Conservation (phyloP, 2,888 invertebrate species). For the Leptinotarsa peninsularis region DNA sequence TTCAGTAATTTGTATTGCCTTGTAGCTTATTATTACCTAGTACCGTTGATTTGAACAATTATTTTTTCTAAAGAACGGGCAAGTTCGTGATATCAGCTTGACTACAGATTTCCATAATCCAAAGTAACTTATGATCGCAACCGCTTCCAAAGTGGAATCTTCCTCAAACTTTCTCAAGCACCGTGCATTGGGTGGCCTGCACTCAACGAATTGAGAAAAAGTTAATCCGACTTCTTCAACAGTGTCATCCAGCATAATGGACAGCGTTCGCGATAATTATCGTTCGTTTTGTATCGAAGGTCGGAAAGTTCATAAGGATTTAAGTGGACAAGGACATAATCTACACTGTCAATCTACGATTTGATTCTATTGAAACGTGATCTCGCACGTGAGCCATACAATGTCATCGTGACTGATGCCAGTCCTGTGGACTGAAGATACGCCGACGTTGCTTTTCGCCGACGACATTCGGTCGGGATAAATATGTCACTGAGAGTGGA, state of each 20-base stretch:
- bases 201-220: conserved; percentile 8
- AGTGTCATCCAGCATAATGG: conserved; percentile 18
- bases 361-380: conserved; percentile 57
- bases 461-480: conserved; percentile 22
- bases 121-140: too few species aligned
- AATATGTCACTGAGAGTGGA: conserved; percentile 24
- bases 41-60: too few species aligned
- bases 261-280: conserved; percentile 30
- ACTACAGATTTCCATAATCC: too few species aligned
- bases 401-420: conserved; percentile 57
- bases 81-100: too few species aligned
- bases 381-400: conserved; percentile 59
- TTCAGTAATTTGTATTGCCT: too few species aligned
- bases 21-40: too few species aligned
- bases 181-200: conserved; percentile 7
- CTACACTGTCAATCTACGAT: conserved; percentile 57
- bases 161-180: not conserved
- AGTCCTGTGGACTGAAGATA: conserved; percentile 41
- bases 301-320: conserved; percentile 48
- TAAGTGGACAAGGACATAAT: conserved; percentile 58
- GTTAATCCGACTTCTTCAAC: conserved; percentile 20
- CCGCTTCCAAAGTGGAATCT: not conserved
- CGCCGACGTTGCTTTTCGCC: conserved; percentile 28
- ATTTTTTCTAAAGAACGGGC: too few species aligned
- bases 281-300: conserved; percentile 23